Percentiles rank a stretch among this genome's conserved stretches.
Conservation (phyloP, 2,797 vertebrate genomes). For the Knipowitschia caucasica region DNA sequence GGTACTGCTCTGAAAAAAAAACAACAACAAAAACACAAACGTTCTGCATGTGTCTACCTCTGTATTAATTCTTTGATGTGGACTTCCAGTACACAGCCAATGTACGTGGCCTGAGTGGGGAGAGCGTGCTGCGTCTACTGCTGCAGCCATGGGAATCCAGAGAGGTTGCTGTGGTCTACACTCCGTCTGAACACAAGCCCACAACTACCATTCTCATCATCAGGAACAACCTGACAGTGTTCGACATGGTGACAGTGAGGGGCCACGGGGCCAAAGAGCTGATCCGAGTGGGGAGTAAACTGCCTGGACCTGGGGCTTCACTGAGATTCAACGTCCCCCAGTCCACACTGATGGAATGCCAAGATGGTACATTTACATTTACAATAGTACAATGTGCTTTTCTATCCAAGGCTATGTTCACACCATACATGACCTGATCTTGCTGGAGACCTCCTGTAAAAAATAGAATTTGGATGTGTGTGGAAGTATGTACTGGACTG, state of each 20-base stretch:
- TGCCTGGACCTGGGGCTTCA: constrained; percentile 87
- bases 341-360: constrained; percentile 95
- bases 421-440: not conserved
- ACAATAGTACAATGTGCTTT: too few species aligned
- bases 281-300: constrained; percentile 89
- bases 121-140: constrained; percentile 71
- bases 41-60: constrained; percentile 8
- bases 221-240: constrained; percentile 94
- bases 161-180: constrained; percentile 85
- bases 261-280: constrained; percentile 92
- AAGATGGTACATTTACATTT: constrained; percentile 82
- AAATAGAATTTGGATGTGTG: not conserved
- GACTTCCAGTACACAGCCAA: constrained; percentile 36
- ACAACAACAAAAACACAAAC: too few species aligned
- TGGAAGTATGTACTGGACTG: not conserved
- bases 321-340: constrained; percentile 98
- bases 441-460: too few species aligned
- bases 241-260: constrained; percentile 88
- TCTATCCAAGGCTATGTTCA: not conserved
- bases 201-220: constrained; percentile 89
- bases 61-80: too few species aligned
- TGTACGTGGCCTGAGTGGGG: constrained; percentile 1
- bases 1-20: too few species aligned
- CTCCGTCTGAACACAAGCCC: constrained; percentile 85
- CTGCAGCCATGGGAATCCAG: constrained; percentile 86